These are phyloP conservation scores for Acanthosepion pharaonis DNA, from an alignment of 2,888 invertebrate species.

Conservation along the genomic window DNA sequence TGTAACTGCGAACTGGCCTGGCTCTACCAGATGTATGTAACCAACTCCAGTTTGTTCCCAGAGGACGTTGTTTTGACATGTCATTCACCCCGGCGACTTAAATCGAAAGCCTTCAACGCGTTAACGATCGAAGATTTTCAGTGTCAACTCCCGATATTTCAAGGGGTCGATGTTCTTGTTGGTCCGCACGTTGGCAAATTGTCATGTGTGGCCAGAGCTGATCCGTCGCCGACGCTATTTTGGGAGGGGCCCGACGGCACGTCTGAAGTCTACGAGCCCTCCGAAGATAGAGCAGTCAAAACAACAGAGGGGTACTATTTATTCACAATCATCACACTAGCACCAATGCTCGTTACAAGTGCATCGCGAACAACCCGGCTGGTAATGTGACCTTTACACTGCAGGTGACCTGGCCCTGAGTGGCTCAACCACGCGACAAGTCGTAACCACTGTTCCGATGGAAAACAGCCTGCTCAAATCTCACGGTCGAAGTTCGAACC, in stretches of 20 bases:
- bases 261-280: constrained; percentile 64
- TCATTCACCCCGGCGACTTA: constrained; percentile 63
- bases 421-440: constrained; percentile 48
- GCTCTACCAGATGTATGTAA: constrained; percentile 69
- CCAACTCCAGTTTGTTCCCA: constrained; percentile 59
- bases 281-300: constrained; percentile 57
- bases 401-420: constrained; percentile 71
- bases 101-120: constrained; percentile 65
- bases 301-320: constrained; percentile 66
- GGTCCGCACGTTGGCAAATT: constrained; percentile 67
- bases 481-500: constrained; percentile 49
- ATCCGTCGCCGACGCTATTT: constrained; percentile 71
- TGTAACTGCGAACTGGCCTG: constrained; percentile 73
- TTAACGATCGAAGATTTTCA: constrained; percentile 68
- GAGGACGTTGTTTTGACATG: constrained; percentile 67
- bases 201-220: constrained; percentile 71
- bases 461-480: constrained; percentile 47
- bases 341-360: constrained; percentile 69
- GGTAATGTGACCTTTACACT: constrained; percentile 73
- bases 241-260: constrained; percentile 72
- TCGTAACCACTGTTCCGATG: constrained; percentile 49
- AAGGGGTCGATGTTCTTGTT: constrained; percentile 70
- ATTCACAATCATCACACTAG: constrained; percentile 60
- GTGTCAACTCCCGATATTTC: constrained; percentile 72
- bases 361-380: constrained; percentile 72